Base-by-base conservation (phyloP, 1,140 invertebrate genomes). In the Penaeus chinensis region DNA sequence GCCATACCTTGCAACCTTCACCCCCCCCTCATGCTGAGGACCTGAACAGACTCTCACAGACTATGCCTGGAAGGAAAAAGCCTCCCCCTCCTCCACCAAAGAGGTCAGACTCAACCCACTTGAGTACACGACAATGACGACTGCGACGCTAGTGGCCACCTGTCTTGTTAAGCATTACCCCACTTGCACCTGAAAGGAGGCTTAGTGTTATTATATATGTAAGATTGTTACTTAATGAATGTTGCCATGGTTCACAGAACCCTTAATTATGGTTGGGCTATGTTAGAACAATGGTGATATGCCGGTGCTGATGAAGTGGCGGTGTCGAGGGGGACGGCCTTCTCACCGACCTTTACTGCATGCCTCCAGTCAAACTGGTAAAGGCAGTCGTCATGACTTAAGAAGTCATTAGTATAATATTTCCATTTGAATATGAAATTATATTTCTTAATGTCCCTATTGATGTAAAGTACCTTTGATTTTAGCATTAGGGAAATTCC, bases 21-120 rank as follows among this genome's bases (percentile, higher is more conserved):
- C 83, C 81, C 71, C 90, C 76, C 22, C 87, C 83, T 42, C 88
- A 63, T 82, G 65, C 82, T 22, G 69, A 86, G 20, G 79, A 85
- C 47, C n/a, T 66, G 20, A 24, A 78, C 85, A 37, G 87, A 37
- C 18, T 85, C n/a, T 85, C 82, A n/a, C 77, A 86, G 60, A 89
- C 83, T 47, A 66, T 76, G 61, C 86, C 85, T 24, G 78, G 86
- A 18, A 42, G 80, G 60, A 90, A 90, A 78, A 89, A 87, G 77
- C 85, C 95, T 20, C 95, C 96, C 0, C 94, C 95, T 89, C 94
- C 96, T 63, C 95, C 95, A 19, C 96, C 96, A 8, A 96, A 96
- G 90, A 93, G 96, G 79, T 96, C 95, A 89, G 95, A 96, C 90
- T 95, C 95, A 3, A 96, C 96, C 16, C 95, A 96, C 90, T 92